Evolutionary conservation across 2,797 vertebrate genomes (phyloP).

Genomic region (Rhinella marina): DNA sequence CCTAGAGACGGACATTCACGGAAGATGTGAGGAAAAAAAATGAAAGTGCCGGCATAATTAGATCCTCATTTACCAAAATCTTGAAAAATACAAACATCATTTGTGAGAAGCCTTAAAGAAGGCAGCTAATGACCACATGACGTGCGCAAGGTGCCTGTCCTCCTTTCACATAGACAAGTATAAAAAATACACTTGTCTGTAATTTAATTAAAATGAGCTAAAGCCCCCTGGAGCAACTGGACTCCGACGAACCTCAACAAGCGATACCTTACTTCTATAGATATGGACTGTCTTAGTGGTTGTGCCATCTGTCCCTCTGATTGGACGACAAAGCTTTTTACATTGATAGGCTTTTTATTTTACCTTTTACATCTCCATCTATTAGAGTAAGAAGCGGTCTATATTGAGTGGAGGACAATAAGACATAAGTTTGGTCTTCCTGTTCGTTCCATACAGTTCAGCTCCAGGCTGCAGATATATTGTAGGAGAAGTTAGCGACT

Average conservation of each 20-base stretch:
- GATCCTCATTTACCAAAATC: constrained; percentile 44
- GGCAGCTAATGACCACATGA: constrained; percentile 26
- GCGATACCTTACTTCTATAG: not conserved
- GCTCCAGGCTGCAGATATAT: not conserved
- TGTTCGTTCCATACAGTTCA: not conserved
- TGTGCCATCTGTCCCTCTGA: not conserved
- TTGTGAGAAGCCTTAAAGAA: constrained; percentile 26
- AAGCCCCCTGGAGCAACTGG: not conserved
- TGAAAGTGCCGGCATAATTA: constrained; percentile 45
- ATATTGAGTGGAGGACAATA: too few relatives aligned
- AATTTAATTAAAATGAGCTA: constrained; percentile 30
- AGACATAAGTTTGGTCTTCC: too few relatives aligned
- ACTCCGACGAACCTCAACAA: too few relatives aligned
- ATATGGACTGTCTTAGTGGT: not conserved
- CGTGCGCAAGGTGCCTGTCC: not conserved
- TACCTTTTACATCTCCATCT: not conserved
- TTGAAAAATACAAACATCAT: constrained; percentile 50
- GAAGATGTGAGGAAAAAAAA: constrained; percentile 27
- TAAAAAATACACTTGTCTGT: constrained; percentile 28
- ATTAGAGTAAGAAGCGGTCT: too few relatives aligned
- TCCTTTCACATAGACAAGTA: constrained; percentile 5
- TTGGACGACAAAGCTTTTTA: not conserved
- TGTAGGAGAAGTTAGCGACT: not conserved
- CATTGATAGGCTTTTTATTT: not conserved
- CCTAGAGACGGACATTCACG: constrained; percentile 42